These are phyloP conservation scores for Hippocampus abdominalis DNA, from an alignment of 2,113 vertebrate species.

Conservation along the genomic window DNA sequence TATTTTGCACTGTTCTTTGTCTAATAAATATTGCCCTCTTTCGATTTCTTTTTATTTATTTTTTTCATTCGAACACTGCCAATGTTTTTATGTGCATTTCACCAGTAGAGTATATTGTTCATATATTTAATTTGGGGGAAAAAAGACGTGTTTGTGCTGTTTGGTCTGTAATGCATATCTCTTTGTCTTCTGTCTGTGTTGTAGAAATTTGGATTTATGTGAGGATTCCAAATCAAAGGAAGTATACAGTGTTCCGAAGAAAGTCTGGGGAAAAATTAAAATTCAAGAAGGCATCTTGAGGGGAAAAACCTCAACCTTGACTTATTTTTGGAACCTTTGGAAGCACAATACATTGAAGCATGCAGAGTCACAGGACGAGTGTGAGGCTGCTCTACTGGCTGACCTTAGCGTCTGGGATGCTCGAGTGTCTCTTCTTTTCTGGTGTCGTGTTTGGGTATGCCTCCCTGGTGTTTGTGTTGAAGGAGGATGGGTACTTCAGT, in stretches of 20 bases:
- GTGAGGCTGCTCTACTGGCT: slow-evolving; percentile 60
- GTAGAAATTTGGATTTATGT: background rate
- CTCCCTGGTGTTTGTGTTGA: slow-evolving; percentile 84
- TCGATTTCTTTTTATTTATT: too few relatives aligned
- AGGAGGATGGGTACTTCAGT: slow-evolving; percentile 76
- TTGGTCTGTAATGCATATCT: too few relatives aligned
- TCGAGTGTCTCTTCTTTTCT: slow-evolving; percentile 80
- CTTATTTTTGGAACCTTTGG: background rate
- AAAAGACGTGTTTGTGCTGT: too few relatives aligned
- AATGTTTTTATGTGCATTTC: too few relatives aligned
- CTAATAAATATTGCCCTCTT: too few relatives aligned
- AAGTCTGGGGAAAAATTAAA: background rate
- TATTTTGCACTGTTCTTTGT: too few relatives aligned
- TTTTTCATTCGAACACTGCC: too few relatives aligned
- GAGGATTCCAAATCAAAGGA: background rate
- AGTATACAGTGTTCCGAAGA: background rate
- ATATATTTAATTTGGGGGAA: too few relatives aligned
- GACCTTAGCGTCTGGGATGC: slow-evolving; percentile 76
- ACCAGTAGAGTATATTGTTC: too few relatives aligned
- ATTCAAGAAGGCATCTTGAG: background rate
- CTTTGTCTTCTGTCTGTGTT: background rate
- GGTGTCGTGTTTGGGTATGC: slow-evolving; percentile 84
- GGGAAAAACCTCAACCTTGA: background rate
- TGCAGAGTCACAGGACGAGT: slow-evolving; percentile 34
- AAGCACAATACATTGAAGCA: slow-evolving; percentile 10